Evolutionary conservation across 2,888 invertebrate genomes (phyloP).

Genomic region (Frankliniella fusca): DNA sequence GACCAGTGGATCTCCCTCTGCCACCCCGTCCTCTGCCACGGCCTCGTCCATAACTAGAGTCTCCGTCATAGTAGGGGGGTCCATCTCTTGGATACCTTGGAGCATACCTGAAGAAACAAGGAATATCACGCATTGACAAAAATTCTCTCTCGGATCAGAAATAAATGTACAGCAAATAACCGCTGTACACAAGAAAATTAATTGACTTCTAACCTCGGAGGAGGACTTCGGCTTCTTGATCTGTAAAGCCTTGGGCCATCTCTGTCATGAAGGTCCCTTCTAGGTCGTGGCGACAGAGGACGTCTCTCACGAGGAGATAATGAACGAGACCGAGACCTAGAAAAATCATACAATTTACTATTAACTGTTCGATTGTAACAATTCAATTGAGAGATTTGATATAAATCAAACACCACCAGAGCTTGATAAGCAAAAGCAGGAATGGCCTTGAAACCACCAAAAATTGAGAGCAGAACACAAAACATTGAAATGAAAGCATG

Average conservation of each 20-base stretch:
- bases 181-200: background rate
- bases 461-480: constrained; percentile 1
- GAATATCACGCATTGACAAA: background rate
- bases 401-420: background rate
- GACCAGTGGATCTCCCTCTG: background rate
- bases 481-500: constrained; percentile 15
- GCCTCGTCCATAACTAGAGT: background rate
- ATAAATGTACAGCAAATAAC: background rate
- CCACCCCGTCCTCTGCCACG: background rate
- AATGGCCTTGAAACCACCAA: background rate
- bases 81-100: background rate
- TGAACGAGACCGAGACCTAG: background rate
- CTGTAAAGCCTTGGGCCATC: background rate
- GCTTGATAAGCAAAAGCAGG: background rate
- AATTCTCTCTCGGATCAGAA: background rate
- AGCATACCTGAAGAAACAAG: background rate
- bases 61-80: background rate
- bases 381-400: background rate
- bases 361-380: background rate
- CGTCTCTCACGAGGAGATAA: background rate
- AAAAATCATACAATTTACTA: background rate
- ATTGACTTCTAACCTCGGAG: background rate
- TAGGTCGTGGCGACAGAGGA: background rate
- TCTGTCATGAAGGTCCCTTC: background rate
- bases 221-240: background rate